Base-by-base conservation (phyloP, 2,888 invertebrate genomes). In the Epiblema foenella region DNA sequence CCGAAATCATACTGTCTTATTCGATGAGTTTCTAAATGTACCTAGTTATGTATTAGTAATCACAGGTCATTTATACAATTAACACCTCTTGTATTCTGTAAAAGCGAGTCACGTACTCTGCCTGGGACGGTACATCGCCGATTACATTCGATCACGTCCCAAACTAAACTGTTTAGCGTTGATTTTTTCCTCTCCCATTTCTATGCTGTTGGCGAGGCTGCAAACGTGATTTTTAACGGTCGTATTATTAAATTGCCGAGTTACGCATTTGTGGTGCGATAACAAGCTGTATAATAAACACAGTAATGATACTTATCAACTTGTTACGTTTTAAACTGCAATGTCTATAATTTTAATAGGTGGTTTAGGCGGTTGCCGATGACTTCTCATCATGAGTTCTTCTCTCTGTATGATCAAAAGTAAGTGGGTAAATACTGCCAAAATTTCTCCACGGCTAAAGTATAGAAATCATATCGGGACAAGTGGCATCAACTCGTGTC, bases 91-190 rank as follows among this genome's bases (percentile, higher is more conserved):
- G 59, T 67, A 69, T 66, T 73, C 71, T 54, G 57, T 60, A 68
- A 69, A 73, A 68, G 56, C 73, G 69, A 66, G 72, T 74, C 76
- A 75, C 76, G 76, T 75, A 76, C 72, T 63, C 54, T 69, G 62
- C 46, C 69, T 57, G 75, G 74, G 73, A 69, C 69, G 72, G 72
- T 68, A 72, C 73, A 73, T 71, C 72, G 70, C 58, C 73, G 73
- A 74, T 75, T 73, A 75, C 74, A 73, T 71, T 66, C 71, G 71
- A 71, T 71, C 71, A 71, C 71, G 71, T 71, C 37, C 71, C 29
- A 33, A 65, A 74, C 65, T 68, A 59, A 72, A 74, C 72, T 56
- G 68, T 68, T 69, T 72, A 69, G 70, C 73, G 64, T 57, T 65
- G 65, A 69, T 66, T 65, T 66, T 66, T 69, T 66, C 69, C 49